phyloP scores from a whole-genome alignment of 2,113 vertebrate genomes.

The Ellobius talpinus region DNA sequence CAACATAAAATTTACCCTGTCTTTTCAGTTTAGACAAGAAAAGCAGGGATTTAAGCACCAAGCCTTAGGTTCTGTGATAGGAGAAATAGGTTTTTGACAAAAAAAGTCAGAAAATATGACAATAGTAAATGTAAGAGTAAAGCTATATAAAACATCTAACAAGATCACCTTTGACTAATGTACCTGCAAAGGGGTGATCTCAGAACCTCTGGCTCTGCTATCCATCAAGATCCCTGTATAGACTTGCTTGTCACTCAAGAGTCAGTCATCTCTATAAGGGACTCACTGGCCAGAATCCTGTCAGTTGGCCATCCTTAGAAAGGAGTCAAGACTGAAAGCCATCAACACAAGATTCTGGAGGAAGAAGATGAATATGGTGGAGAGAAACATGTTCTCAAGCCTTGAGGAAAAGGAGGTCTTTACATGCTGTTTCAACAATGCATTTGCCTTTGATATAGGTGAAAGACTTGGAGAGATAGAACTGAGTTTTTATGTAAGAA shows the following conservation, averaged over 20 bases:
- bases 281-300: neutral
- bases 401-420: neutral
- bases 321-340: neutral
- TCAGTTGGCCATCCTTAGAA: neutral
- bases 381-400: neutral
- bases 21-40: neutral
- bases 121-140: neutral
- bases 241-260: neutral
- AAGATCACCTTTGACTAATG: neutral
- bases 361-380: neutral
- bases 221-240: neutral
- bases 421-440: neutral
- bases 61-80: neutral
- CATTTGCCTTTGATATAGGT: neutral
- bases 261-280: neutral
- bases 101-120: neutral
- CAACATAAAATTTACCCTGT: neutral
- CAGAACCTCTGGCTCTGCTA: neutral
- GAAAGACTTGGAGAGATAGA: neutral
- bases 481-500: neutral
- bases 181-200: neutral
- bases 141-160: neutral
- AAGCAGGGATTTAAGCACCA: neutral
- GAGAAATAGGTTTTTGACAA: neutral
- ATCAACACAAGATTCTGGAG: neutral